phyloP scores from a whole-genome alignment of 2,888 invertebrate species.

The Lucinisca nassula region DNA sequence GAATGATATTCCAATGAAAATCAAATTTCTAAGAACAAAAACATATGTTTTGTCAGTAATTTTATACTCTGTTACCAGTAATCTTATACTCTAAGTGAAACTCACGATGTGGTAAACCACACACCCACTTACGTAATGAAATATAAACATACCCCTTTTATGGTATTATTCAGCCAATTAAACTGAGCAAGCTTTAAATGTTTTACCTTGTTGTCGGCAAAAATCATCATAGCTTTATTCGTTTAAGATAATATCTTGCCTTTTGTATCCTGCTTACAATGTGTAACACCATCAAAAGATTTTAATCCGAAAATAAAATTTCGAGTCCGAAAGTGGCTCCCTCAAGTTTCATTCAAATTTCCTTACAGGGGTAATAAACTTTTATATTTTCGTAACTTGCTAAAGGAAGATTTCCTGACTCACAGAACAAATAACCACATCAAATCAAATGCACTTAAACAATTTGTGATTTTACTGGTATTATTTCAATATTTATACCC shows the following conservation, averaged over 20 bases:
- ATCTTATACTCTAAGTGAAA: too few species aligned
- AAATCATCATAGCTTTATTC: neutral
- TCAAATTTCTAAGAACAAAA: too few species aligned
- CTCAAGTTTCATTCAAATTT: neutral
- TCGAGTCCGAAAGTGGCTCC: neutral
- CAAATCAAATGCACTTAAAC: neutral
- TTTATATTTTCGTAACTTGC: neutral
- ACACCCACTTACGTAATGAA: neutral
- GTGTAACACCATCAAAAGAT: neutral
- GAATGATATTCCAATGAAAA: too few species aligned
- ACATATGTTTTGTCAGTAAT: too few species aligned
- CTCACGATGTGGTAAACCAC: neutral
- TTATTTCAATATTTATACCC: neutral
- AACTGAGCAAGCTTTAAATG: neutral
- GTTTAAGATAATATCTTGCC: neutral
- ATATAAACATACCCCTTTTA: neutral
- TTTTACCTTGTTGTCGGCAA: neutral
- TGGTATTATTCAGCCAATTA: neutral
- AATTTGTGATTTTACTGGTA: neutral
- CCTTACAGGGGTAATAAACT: neutral
- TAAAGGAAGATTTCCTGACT: neutral
- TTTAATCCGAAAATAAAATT: neutral
- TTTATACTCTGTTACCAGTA: too few species aligned
- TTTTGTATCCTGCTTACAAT: neutral
- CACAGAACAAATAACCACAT: neutral